Base-by-base conservation (phyloP, 1,140 invertebrate genomes). In the Brachionus angularis region DNA sequence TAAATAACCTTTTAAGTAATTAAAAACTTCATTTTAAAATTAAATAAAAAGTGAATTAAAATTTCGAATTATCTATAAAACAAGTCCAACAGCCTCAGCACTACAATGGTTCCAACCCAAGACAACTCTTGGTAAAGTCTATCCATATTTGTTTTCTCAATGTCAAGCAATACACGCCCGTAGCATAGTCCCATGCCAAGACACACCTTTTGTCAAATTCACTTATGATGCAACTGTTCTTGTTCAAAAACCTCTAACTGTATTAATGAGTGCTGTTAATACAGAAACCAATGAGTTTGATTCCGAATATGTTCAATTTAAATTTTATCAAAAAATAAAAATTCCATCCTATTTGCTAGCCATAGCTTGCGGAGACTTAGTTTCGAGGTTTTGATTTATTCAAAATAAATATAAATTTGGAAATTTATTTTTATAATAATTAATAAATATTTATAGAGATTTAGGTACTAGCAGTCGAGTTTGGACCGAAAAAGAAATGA, bases 81-180 rank as follows among this genome's bases (percentile, higher is more conserved):
- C 79, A 1, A 77, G 75, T 12, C 75, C 76, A 4, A 16, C 73
- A 12, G 75, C 75, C 21, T 88, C 87, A 72, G 93, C 89, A 16
- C 82, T 97, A 16, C 91, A 94, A 80, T 97, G 94, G 93, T 77
- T 97, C 33, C 84, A 84, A 64, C 86, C 90, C 10, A 85, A 88
- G 73, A 91, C 94, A 83, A 97, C 93, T 14, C 85, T 88, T 5
- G 91, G 91, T 46, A 89, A 90, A 81, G 84, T 86, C 73, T 85
- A 90, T 76, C 93, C 93, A 0, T 96, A 91, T 79, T 77, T 97
- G 73, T 96, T 91, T 82, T 93, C 89, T 73, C 92, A 96, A 80
- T 93, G 90, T 81, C 87, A 93, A 84, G 87, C 93, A 10, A 93
- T 95, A 74, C 90, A 93, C 83, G 81, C 82, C 53, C 74, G 92